Conservation (phyloP, 2,888 invertebrate species). For the Nipponacmea schrenckii region DNA sequence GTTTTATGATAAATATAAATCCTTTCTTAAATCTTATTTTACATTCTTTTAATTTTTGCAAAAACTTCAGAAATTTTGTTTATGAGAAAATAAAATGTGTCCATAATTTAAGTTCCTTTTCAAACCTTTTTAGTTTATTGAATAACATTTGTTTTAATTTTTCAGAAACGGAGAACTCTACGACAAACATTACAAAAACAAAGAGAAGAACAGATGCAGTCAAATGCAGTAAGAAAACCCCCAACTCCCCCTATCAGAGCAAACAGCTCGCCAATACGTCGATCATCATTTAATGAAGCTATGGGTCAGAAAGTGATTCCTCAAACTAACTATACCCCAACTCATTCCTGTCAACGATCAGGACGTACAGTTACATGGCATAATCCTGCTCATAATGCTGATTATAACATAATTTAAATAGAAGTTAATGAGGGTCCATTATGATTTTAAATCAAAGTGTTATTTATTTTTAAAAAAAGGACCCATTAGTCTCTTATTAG, state of each 20-base stretch:
- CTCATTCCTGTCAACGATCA: constrained; percentile 27
- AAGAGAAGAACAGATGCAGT: constrained; percentile 44
- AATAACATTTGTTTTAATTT: constrained; percentile 43
- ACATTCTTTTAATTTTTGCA: too few species aligned
- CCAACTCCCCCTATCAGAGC: constrained; percentile 10
- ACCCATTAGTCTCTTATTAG: too few species aligned
- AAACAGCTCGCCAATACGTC: constrained; percentile 26
- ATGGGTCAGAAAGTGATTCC: constrained; percentile 40
- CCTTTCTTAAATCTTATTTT: too few species aligned
- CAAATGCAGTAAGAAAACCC: constrained; percentile 20
- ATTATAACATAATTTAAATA: constrained; percentile 20
- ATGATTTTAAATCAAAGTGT: too few species aligned
- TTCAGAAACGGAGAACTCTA: constrained; percentile 88
- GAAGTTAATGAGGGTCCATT: too few species aligned
- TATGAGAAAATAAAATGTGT: too few species aligned
- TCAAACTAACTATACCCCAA: constrained; percentile 29
- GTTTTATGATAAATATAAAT: too few species aligned
- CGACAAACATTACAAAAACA: constrained; percentile 76
- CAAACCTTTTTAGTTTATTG: too few species aligned
- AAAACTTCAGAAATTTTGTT: too few species aligned
- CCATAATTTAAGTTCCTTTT: too few species aligned
- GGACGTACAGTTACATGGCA: constrained; percentile 43
- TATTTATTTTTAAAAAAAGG: too few species aligned
- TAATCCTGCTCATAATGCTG: constrained; percentile 38
- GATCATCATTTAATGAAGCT: constrained; percentile 42